Evolutionary conservation across 2,888 invertebrate genomes (phyloP).

Genomic region (Drosophila mercatorum): DNA sequence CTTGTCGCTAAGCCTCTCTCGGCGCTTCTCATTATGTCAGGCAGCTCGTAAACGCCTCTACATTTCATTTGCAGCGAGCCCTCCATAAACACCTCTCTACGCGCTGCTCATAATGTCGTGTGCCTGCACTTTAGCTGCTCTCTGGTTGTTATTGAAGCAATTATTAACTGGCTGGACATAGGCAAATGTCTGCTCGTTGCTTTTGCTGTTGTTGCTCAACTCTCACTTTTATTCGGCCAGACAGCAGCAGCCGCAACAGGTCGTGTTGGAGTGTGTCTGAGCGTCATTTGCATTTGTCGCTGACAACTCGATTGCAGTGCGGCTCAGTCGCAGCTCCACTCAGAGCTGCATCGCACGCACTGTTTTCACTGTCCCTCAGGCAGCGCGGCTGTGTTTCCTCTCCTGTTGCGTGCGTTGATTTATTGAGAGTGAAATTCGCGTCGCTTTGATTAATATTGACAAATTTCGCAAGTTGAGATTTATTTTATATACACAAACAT

Average conservation of each 20-base stretch:
- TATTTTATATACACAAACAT: background rate
- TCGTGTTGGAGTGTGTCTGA: constrained; percentile 35
- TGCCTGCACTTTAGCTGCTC: background rate
- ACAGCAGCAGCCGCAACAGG: constrained; percentile 34
- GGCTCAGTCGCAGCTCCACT: constrained; percentile 1
- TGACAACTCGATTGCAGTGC: constrained; percentile 47
- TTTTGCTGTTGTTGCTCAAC: constrained; percentile 48
- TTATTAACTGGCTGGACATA: constrained; percentile 35
- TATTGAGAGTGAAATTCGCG: constrained; percentile 74
- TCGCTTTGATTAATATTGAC: constrained; percentile 78
- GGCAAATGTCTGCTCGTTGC: constrained; percentile 42
- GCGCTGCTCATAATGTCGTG: constrained; percentile 19
- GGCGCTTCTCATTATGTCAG: background rate
- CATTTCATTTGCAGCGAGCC: background rate
- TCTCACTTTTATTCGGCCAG: constrained; percentile 51
- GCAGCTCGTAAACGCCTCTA: background rate
- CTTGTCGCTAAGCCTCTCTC: background rate
- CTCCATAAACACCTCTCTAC: constrained; percentile 2
- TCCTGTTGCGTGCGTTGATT: constrained; percentile 57
- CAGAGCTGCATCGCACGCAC: constrained; percentile 44
- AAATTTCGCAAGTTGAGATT: constrained; percentile 58
- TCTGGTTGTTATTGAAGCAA: constrained; percentile 19
- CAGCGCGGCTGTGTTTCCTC: constrained; percentile 29
- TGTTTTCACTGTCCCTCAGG: constrained; percentile 68
- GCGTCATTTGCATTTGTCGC: constrained; percentile 65